Evolutionary conservation across 2,797 vertebrate genomes (phyloP), one percentile per base, ranked within the genome.

Genomic region (Halcyon chelicuti): DNA sequence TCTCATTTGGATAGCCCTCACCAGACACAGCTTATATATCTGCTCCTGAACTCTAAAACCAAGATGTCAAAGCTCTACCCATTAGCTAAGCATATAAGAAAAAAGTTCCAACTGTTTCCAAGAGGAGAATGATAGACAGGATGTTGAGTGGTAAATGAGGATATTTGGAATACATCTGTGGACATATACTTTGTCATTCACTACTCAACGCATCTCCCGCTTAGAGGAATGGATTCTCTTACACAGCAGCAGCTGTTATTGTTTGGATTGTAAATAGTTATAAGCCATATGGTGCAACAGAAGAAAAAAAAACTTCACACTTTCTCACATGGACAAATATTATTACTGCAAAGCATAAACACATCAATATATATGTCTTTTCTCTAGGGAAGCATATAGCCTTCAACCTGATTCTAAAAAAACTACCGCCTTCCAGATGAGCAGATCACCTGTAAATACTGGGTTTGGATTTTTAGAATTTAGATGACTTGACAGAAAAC

Each of bases 291-390:
- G 98, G 98, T 86, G 63, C 95, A 96, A 81, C 92, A 98, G 91
- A 95, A 96, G 95, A 96, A 97, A 96, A 97, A 97, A 97, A 86
- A 91, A 47, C 39, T 75, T 94, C 96, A 97, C 95, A 96, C 96
- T 97, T 97, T 98, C 78, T 98, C 97, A 98, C 95, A 96, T 91
- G 92, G 97, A 94, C 97, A 98, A 97, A 98, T 98, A 98, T 98
- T 98, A 97, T 97, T 97, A 98, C 93, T 98, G 87, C 94, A 95
- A 97, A 97, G 93, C 92, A 98, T 96, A 97, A 98, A 97, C 97
- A 98, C 57, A 93, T 96, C 95, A 95, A 88, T 97, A 94, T 95
- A 97, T 87, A 77, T 86, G 83, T 76, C 76, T 97, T 95, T 94
- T 85, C 97, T 97, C 96, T 74, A 57, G 95, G 93, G 98, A 97